phyloP scores from a whole-genome alignment of 2,797 vertebrate genomes.

The Microcaecilia unicolor region DNA sequence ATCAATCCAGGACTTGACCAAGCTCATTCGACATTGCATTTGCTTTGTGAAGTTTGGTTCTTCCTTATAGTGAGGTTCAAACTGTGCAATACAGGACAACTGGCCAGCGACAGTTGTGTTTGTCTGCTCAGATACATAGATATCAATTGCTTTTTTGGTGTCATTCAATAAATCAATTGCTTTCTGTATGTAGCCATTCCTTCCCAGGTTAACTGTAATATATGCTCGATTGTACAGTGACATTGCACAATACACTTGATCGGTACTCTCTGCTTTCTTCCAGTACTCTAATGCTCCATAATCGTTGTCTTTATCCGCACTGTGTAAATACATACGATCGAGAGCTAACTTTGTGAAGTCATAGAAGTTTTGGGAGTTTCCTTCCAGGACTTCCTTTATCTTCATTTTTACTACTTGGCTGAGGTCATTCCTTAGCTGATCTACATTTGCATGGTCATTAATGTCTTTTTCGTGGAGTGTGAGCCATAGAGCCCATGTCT shows the following conservation, averaged over 20 bases:
- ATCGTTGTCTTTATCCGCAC: neutral
- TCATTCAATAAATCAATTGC: conserved; percentile 2
- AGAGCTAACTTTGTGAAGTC: conserved; percentile 17
- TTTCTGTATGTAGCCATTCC: conserved; percentile 2
- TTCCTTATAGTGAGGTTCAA: conserved; percentile 1
- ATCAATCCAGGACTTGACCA: conserved; percentile 9
- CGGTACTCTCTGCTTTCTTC: conserved; percentile 1
- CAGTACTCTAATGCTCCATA: conserved; percentile 15
- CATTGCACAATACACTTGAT: conserved; percentile 14
- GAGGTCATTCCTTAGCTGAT: conserved; percentile 2
- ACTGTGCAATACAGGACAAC: conserved; percentile 2
- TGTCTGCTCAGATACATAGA: conserved; percentile 9
- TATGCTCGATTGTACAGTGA: conserved; percentile 22
- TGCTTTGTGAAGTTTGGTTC: conserved; percentile 13
- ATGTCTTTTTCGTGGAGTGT: conserved; percentile 10
- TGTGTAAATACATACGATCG: conserved; percentile 13
- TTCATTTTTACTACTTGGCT: neutral
- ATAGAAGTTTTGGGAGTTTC: conserved; percentile 10
- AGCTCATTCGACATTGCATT: conserved; percentile 11
- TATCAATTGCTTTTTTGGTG: neutral
- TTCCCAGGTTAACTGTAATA: conserved; percentile 13
- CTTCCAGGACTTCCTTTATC: neutral
- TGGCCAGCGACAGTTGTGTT: conserved; percentile 12
- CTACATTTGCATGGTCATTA: conserved; percentile 1
- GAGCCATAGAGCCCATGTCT: conserved; percentile 26